Percentiles rank a stretch among this genome's conserved stretches.
Conservation (phyloP, 1,140 invertebrate species). For the roundworm (Caenorhabditis elegans) region DNA sequence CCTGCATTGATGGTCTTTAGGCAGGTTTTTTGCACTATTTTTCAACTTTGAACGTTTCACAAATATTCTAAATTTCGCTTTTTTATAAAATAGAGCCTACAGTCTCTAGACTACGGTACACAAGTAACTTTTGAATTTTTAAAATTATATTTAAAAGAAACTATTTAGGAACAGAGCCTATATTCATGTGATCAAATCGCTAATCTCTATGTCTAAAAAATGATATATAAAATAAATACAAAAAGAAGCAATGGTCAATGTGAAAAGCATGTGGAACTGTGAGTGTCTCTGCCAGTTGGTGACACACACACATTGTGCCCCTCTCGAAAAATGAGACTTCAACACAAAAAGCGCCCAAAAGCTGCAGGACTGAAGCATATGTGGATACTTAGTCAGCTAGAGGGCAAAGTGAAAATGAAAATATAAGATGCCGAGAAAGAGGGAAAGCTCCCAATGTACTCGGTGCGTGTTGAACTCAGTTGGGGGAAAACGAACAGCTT, state of each 20-base stretch:
- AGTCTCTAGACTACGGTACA: too few species aligned
- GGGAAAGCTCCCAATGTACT: conserved; percentile 1
- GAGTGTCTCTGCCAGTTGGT: background rate
- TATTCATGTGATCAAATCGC: too few species aligned
- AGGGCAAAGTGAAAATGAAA: background rate
- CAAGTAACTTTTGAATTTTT: too few species aligned
- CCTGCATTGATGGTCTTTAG: too few species aligned
- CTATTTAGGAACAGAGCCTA: too few species aligned
- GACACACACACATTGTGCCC: background rate
- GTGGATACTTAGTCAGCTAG: background rate
- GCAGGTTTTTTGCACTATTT: too few species aligned
- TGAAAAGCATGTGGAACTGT: conserved; percentile 6
- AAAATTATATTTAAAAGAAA: too few species aligned
- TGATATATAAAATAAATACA: background rate
- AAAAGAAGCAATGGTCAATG: background rate
- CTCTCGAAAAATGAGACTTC: background rate
- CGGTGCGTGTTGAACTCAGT: background rate
- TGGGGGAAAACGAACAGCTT: background rate
- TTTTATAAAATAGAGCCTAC: too few species aligned
- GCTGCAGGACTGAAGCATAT: background rate
- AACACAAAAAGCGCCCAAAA: conserved; percentile 15
- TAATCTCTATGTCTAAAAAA: too few species aligned
- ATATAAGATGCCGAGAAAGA: background rate
- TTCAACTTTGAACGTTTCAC: too few species aligned
- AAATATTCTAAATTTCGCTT: too few species aligned